phyloP scores from a whole-genome alignment of 2,113 vertebrate genomes.

The Spermophilus dauricus region DNA sequence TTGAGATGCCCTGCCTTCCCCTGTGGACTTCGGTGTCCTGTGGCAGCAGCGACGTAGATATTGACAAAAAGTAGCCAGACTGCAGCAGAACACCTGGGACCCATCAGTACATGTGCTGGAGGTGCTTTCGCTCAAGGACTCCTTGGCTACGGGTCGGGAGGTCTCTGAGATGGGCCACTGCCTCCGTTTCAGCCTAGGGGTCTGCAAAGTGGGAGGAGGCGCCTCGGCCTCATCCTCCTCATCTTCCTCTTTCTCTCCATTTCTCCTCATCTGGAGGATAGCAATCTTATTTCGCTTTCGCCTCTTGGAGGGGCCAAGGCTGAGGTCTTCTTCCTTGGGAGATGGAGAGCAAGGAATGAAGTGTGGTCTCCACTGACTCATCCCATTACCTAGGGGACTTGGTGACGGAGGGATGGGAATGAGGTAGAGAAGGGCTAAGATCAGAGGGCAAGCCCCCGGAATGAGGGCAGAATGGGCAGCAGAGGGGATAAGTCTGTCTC shows the following conservation, averaged over 20 bases:
- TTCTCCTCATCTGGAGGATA: not conserved
- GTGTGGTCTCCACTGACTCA: not conserved
- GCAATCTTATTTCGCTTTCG: not conserved
- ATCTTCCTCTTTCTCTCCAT: not conserved
- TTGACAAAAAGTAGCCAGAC: not conserved
- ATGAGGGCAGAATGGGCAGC: not conserved
- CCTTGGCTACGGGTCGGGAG: not conserved
- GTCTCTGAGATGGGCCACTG: not conserved
- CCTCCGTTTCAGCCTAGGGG: not conserved
- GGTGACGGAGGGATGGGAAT: not conserved
- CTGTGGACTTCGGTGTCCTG: not conserved
- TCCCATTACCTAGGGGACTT: not conserved
- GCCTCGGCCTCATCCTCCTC: not conserved
- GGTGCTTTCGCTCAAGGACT: not conserved
- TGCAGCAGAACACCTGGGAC: not conserved
- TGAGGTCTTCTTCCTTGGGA: conserved; percentile 42
- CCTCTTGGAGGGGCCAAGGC: not conserved
- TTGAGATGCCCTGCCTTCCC: no score
- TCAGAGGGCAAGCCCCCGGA: not conserved
- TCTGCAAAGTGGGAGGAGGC: not conserved
- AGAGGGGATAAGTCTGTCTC: no score
- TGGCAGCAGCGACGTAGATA: conserved; percentile 12
- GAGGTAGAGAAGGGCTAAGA: not conserved
- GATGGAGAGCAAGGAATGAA: conserved; percentile 14
- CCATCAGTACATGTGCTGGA: rapidly evolving